Conservation (phyloP, 1,140 invertebrate genomes). For the Lerema accius region DNA sequence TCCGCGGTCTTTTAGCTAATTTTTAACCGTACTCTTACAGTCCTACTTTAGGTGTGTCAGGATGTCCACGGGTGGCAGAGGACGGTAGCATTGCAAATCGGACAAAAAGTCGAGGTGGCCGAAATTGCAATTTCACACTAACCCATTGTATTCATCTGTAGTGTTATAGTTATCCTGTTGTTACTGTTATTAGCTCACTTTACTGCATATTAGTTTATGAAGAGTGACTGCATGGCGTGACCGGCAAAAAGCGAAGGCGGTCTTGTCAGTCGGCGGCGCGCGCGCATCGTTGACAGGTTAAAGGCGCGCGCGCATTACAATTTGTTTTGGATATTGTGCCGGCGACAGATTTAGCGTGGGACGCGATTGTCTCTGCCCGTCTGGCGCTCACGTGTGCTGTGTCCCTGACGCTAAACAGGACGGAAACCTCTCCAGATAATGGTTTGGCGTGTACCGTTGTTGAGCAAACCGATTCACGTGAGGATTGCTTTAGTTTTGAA, state of each 20-base stretch:
- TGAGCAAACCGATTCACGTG: too few relatives aligned
- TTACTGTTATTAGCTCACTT: not conserved
- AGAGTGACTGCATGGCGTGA: not conserved
- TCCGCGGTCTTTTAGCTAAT: too few relatives aligned
- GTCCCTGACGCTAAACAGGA: not conserved
- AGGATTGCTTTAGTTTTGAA: too few relatives aligned
- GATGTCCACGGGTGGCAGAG: too few relatives aligned
- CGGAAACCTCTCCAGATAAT: constrained; percentile 3
- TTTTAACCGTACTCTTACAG: too few relatives aligned
- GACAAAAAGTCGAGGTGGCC: too few relatives aligned
- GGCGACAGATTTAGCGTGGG: constrained; percentile 50
- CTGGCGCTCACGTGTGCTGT: constrained; percentile 37
- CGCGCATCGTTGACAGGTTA: constrained; percentile 38
- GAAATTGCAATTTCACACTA: not conserved
- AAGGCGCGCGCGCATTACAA: constrained; percentile 36
- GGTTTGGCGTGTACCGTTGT: not conserved
- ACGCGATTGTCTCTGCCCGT: constrained; percentile 32
- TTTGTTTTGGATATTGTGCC: constrained; percentile 37
- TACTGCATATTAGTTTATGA: not conserved
- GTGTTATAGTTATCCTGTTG: not conserved
- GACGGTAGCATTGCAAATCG: too few relatives aligned
- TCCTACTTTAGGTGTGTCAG: too few relatives aligned
- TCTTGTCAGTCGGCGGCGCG: constrained; percentile 22
- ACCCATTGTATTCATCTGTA: not conserved
- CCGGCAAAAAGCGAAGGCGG: constrained; percentile 19